Conservation (phyloP, 2,797 vertebrate species). For the Lerista edwardsae region DNA sequence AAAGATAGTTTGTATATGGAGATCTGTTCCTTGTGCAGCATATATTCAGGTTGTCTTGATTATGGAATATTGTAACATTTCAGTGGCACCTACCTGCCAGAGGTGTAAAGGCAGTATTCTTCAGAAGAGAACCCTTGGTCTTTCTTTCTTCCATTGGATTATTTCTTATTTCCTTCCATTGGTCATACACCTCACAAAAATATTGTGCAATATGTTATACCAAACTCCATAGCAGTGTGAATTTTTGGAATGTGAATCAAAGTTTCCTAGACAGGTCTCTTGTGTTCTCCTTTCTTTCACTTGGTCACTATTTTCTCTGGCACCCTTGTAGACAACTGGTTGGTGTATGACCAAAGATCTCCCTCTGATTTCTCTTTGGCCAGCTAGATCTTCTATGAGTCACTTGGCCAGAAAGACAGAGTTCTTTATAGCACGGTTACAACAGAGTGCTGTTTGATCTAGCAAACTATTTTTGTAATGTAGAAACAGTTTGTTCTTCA, state of each 20-base stretch:
- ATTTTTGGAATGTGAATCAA: constrained; percentile 49
- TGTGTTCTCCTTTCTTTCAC: constrained; percentile 45
- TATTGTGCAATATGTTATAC: background rate
- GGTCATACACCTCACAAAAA: background rate
- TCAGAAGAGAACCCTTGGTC: background rate
- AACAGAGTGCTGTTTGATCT: constrained; percentile 28
- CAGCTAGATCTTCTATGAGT: constrained; percentile 37
- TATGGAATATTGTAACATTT: background rate
- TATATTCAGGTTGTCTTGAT: background rate
- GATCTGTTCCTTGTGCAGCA: background rate
- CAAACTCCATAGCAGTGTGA: constrained; percentile 47
- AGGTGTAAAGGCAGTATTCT: background rate
- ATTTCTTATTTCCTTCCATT: constrained; percentile 12
- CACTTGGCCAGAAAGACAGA: constrained; percentile 38
- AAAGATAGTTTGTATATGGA: background rate
- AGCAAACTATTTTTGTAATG: constrained; percentile 21
- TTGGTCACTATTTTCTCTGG: constrained; percentile 57
- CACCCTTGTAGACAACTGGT: constrained; percentile 48
- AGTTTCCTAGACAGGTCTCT: constrained; percentile 59
- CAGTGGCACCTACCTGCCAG: too few relatives aligned
- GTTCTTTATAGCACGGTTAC: constrained; percentile 38
- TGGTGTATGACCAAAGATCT: constrained; percentile 54
- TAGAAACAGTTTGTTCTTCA: background rate
- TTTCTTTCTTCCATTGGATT: constrained; percentile 23
- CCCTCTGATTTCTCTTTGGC: constrained; percentile 41